Conservation (phyloP, 2,888 invertebrate genomes). For the Lymantria dispar region DNA sequence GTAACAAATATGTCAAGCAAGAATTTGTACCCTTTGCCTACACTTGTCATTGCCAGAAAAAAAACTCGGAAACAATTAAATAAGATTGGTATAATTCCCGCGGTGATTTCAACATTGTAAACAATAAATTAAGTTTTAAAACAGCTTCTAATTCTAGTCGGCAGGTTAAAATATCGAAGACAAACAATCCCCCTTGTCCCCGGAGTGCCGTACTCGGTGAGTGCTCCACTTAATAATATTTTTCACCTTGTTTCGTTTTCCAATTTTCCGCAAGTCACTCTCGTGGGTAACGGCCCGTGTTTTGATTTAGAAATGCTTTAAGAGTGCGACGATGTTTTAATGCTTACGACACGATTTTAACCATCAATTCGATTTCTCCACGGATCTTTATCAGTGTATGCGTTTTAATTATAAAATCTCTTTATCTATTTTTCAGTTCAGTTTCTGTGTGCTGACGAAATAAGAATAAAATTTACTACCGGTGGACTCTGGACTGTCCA, state of each 20-base stretch:
- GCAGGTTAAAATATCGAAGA: slow-evolving; percentile 31
- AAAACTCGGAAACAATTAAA: too few species aligned
- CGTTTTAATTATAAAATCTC: too few species aligned
- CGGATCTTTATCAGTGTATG: background rate
- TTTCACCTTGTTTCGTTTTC: slow-evolving; percentile 82
- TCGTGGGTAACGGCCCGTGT: slow-evolving; percentile 78
- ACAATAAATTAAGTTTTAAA: slow-evolving; percentile 18
- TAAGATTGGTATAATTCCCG: too few species aligned
- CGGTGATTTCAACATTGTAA: background rate
- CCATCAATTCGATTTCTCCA: background rate
- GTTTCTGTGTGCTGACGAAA: too few species aligned
- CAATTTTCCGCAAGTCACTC: slow-evolving; percentile 83
- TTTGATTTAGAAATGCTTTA: slow-evolving; percentile 74
- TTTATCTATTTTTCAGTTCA: too few species aligned
- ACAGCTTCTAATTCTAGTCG: background rate
- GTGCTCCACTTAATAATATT: slow-evolving; percentile 78
- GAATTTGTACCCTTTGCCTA: too few species aligned
- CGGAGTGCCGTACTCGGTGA: slow-evolving; percentile 40
- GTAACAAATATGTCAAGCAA: too few species aligned
- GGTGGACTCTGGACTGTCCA: too few species aligned
- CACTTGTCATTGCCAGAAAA: too few species aligned
- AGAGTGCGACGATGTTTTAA: slow-evolving; percentile 29
- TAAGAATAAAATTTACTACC: too few species aligned
- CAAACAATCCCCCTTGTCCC: slow-evolving; percentile 21
- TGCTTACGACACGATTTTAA: slow-evolving; percentile 18